Base-by-base conservation (phyloP, 2,888 invertebrate genomes). In the Bugula neritina region DNA sequence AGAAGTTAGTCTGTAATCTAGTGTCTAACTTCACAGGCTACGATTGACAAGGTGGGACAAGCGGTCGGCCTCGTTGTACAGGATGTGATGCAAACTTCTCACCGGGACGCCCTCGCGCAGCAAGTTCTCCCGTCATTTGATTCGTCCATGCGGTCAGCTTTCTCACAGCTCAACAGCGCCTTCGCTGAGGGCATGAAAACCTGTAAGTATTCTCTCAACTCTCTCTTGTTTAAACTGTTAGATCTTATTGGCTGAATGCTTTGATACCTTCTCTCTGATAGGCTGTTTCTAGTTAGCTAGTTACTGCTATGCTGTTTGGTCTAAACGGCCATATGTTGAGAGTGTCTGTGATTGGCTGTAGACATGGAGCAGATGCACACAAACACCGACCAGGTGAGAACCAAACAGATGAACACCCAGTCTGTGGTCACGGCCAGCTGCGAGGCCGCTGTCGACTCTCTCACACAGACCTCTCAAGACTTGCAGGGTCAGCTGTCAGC, bases 121-220 rank as follows among this genome's bases (percentile, higher is more conserved):
- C 88, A 89, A 75, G 87, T 94, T 69, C 76, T 83, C 23, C 95
- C 96, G 1, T 89, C 90, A 43, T 91, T 94, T 87, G 94, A 96
- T n/a, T 27, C 63, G 3, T 27, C 63, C 10, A 63, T 63, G 29
- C 27, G 34, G 34, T 27, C 21, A 63, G 2, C 63, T 31, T 63
- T 63, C 27, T 13, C 34, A 13, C 63, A 63, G 34, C 63, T 63
- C 25, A 63, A 31, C n/a, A 10, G 10, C 2, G 21, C 63, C 5
- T 63, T 63, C 34, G 13, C 63, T n/a, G 63, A 63, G 3, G 63
- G 63, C 2, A 27, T 63, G 10, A 63, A 31, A 13, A 27, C 27
- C 31, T 63, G 63, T 63, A 5, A 63, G 63, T n/a, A 23, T 57
- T 5, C 23, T n/a, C 17, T n/a, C n/a, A n/a, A n/a, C n/a, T n/a